A percentile compares a stretch with the other conserved stretches of the same genome.
These are phyloP conservation scores for Sternarchorhynchus goeldii DNA, from an alignment of 2,797 vertebrate species.

Conservation along the genomic window DNA sequence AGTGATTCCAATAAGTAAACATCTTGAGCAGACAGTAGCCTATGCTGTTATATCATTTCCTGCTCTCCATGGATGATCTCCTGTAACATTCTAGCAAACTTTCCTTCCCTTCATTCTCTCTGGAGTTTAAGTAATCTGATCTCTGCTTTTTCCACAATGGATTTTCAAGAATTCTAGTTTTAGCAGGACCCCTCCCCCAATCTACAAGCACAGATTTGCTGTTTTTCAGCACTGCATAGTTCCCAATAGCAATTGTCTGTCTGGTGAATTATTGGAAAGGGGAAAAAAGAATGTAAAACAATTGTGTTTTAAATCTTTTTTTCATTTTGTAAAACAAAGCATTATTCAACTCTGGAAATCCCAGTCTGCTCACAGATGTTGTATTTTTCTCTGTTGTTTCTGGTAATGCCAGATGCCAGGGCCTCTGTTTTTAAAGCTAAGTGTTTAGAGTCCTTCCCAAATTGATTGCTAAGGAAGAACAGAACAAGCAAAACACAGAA, in stretches of 20 bases:
- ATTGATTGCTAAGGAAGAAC: too few relatives aligned
- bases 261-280: not conserved
- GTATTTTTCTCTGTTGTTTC: constrained; percentile 45
- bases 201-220: constrained; percentile 5
- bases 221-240: not conserved
- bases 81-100: too few relatives aligned
- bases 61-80: too few relatives aligned
- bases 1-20: too few relatives aligned
- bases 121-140: constrained; percentile 30
- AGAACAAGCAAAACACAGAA: too few relatives aligned
- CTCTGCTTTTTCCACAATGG: constrained; percentile 59
- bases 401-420: constrained; percentile 27
- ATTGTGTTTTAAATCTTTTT: constrained; percentile 1
- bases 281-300: not conserved
- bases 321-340: not conserved
- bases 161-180: constrained; percentile 48
- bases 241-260: not conserved
- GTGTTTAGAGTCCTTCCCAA: too few relatives aligned
- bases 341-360: not conserved
- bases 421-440: constrained; percentile 33
- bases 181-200: not conserved
- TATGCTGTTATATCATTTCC: too few relatives aligned
- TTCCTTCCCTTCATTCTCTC: too few relatives aligned
- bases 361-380: constrained; percentile 20
- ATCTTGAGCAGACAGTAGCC: too few relatives aligned